phyloP scores from a whole-genome alignment of 1,140 invertebrate genomes.

The Tribolium madens region DNA sequence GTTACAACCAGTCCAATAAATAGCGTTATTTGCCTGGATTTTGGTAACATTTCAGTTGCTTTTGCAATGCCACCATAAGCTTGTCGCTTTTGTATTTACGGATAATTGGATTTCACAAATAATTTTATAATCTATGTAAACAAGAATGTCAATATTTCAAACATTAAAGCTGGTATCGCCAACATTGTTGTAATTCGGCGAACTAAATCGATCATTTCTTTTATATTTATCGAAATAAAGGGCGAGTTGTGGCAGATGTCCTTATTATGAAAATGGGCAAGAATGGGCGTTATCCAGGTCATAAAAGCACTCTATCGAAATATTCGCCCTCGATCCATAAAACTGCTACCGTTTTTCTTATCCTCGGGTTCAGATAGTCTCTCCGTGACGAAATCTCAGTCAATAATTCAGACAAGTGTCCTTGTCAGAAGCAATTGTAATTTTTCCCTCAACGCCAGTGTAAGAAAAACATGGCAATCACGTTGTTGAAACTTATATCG shows the following conservation, averaged over 20 bases:
- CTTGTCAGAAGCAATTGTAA: background rate
- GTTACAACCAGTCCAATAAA: background rate
- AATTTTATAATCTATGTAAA: background rate
- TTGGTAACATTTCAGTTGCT: background rate
- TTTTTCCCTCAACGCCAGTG: background rate
- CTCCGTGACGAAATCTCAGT: background rate
- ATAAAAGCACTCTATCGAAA: background rate
- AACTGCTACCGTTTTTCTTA: background rate
- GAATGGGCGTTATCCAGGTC: background rate
- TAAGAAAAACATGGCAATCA: slow-evolving; percentile 5
- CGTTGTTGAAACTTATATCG: slow-evolving; percentile 15
- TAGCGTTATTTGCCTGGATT: background rate
- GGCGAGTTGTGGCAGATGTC: no score
- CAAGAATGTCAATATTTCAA: background rate
- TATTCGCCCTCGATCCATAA: background rate
- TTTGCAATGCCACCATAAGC: background rate
- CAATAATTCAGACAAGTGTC: slow-evolving; percentile 32
- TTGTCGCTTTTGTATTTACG: background rate
- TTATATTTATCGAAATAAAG: no score
- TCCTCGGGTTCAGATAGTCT: background rate
- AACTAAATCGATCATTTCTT: background rate
- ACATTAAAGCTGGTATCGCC: background rate
- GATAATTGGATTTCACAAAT: background rate
- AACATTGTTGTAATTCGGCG: background rate
- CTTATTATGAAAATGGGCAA: background rate